phyloP scores from a whole-genome alignment of 2,797 vertebrate genomes.

The Enteromius viviparus region DNA sequence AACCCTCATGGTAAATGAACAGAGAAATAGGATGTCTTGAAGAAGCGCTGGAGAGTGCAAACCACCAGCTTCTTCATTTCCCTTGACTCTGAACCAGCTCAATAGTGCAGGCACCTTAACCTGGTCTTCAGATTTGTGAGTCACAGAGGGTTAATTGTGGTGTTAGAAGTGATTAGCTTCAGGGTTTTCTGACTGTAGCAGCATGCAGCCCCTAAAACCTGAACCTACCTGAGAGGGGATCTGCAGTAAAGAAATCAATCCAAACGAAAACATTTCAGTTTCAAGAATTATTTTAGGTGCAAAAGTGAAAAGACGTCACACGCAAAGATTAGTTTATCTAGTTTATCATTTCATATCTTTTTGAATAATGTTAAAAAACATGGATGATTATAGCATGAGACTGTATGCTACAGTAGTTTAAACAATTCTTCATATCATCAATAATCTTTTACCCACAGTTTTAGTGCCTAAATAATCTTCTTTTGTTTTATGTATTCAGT shows the following conservation, averaged over 20 bases:
- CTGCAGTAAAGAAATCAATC: slow-evolving; percentile 66
- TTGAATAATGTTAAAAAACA: background rate
- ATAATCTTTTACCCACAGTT: slow-evolving; percentile 4
- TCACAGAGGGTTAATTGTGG: slow-evolving; percentile 14
- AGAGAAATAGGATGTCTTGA: slow-evolving; percentile 25
- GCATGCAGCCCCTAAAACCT: slow-evolving; percentile 30
- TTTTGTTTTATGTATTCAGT: slow-evolving; percentile 30
- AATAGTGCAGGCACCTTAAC: background rate
- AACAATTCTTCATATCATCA: background rate
- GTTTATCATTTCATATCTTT: background rate
- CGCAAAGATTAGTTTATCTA: background rate
- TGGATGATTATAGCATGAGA: background rate
- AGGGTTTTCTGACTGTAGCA: slow-evolving; percentile 56
- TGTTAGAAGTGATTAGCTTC: slow-evolving; percentile 57
- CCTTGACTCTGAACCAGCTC: slow-evolving; percentile 11
- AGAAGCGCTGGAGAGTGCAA: slow-evolving; percentile 8
- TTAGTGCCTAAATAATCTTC: background rate
- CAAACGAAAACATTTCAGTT: slow-evolving; percentile 47
- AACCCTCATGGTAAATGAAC: background rate
- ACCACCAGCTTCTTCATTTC: slow-evolving; percentile 16
- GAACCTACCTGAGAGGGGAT: slow-evolving; percentile 74
- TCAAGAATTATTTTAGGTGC: background rate
- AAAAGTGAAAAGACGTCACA: background rate
- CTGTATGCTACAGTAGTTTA: background rate
- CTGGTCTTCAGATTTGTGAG: slow-evolving; percentile 1